Evolutionary conservation across 37 sponge, comb jelly and placozoan genomes (phyloP).

Genomic region (Spongilla lacustris): DNA sequence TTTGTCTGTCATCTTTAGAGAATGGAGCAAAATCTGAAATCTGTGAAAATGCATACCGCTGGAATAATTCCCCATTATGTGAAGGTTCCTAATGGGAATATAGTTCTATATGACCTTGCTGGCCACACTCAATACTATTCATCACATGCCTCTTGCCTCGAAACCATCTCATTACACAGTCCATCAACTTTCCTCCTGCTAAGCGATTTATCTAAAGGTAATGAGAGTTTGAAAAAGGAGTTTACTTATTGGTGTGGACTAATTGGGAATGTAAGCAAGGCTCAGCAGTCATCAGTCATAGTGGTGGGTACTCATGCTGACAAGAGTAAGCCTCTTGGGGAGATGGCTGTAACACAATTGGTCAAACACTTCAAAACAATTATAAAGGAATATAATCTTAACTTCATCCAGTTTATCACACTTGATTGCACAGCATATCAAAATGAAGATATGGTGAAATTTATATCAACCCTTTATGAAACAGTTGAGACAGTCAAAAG

Average conservation of each 20-base stretch:
- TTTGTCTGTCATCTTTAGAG: too few species aligned
- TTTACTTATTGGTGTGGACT: slow-evolving; percentile 21
- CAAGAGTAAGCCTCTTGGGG: background rate
- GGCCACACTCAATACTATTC: slow-evolving; percentile 36
- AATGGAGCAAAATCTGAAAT: too few species aligned
- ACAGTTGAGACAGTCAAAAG: too few species aligned
- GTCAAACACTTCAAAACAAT: too few species aligned
- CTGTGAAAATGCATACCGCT: slow-evolving; percentile 19
- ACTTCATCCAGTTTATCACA: too few species aligned
- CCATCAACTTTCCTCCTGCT: slow-evolving; percentile 34
- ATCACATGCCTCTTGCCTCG: slow-evolving; percentile 24
- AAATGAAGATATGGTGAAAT: too few species aligned
- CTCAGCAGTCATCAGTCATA: slow-evolving; percentile 17
- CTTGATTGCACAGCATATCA: too few species aligned
- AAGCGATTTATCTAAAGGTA: slow-evolving; percentile 17
- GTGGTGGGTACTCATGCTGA: slow-evolving; percentile 35
- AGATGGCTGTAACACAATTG: too few species aligned
- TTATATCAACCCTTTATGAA: too few species aligned
- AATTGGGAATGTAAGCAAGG: background rate
- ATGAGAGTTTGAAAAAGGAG: background rate
- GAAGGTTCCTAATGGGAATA: background rate
- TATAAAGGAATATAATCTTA: too few species aligned
- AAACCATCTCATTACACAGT: background rate
- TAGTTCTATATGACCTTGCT: slow-evolving; percentile 36
- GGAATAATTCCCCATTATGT: slow-evolving; percentile 22